Base-by-base conservation (phyloP, 2,797 vertebrate species). In the Pangasius larnaudii region DNA sequence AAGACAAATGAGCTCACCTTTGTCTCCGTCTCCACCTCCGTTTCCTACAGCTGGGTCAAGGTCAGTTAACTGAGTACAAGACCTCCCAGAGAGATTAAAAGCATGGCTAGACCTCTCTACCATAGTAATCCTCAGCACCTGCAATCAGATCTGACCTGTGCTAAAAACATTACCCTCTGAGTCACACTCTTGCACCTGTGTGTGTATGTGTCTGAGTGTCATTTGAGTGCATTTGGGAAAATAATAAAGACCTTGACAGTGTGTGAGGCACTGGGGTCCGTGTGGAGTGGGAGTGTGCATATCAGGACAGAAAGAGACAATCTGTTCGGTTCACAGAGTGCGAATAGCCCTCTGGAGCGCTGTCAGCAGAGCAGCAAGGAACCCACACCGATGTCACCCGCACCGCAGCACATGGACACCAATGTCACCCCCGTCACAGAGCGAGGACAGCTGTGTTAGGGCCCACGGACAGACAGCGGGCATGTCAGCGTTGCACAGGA, bases 211-310 rank as follows among this genome's bases (percentile, higher is more conserved):
- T 10, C 14, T 74, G 53, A 75, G 71, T 85, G 67, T 51, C 8
- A 2, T 59, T 30, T 36, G 69, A 39, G 56, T 77, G 79, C 33
- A 51, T 84, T 83, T 53, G 58, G 14, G 74, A 74, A 86, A 88
- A 75, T 90, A 91, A 92, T 92, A 84, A 90, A 90, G 88, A 91
- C 89, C 86, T 80, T 89, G 80, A 88, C 88, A 89, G 85, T 88
- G 72, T 84, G 81, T 65, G 82, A 84, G 39, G 27, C 56, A 87
- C 81, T 33, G 19, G 27, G 63, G 86, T 84, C 82, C 14, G 16
- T 84, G 89, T 78, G 63, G 67, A 51, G 58, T 72, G 24, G 72
- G 61, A 91, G 85, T 79, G 71, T 46, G 61, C 82, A 5, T 87
- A 61, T 85, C 85, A 84, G 84, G 88, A 77, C 89, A 90, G 88